Evolutionary conservation across 2,797 vertebrate species (phyloP), one percentile per base, ranked within the genome.

Genomic region (Pangasius djambal): DNA sequence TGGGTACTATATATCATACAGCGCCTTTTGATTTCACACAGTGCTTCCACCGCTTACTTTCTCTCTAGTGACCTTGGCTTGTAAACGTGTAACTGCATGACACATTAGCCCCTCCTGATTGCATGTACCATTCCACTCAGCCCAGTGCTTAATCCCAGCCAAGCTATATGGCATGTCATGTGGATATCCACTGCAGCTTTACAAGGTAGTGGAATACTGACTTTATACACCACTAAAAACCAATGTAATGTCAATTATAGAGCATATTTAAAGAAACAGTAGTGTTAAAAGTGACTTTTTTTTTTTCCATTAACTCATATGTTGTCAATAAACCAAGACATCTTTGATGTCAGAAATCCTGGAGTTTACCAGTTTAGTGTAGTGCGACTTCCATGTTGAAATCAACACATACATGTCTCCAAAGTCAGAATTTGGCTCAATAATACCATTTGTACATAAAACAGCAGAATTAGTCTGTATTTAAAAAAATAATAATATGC

Each of bases 1-100:
- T 63, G 44, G 52, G 59, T 72, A 67, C 67, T 50, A 89, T 90
- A 91, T 91, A 91, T 92, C 86, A 91, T 86, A 86, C 48, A 57
- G 69, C 7, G 40, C 20, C 79, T 87, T 87, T 85, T 72, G 50
- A 88, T 87, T 84, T 79, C 85, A 86, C 70, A 75, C 52, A 86
- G 70, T 63, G 85, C 52, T 78, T 87, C 5, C 55, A 63, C 40
- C 0, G 6, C 82, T 87, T 4, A 79, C 61, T 84, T 65, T 79
- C 44, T 77, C 82, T 77, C 55, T 48, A 6, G 37, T 77, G 86
- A 86, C 83, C 86, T 90, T 89, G 81, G 48, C n/a, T 87, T 85
- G 69, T 28, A 69, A 79, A 84, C 22, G 5, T 69, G 50, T 85
- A 52, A n/a, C 50, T 55, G 34, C 59, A 65, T 78, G 83, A 67